A percentile compares a stretch with the other conserved stretches of the same genome.
These are phyloP conservation scores for Eudemis profundana DNA, from an alignment of 2,888 invertebrate species.

Conservation along the genomic window DNA sequence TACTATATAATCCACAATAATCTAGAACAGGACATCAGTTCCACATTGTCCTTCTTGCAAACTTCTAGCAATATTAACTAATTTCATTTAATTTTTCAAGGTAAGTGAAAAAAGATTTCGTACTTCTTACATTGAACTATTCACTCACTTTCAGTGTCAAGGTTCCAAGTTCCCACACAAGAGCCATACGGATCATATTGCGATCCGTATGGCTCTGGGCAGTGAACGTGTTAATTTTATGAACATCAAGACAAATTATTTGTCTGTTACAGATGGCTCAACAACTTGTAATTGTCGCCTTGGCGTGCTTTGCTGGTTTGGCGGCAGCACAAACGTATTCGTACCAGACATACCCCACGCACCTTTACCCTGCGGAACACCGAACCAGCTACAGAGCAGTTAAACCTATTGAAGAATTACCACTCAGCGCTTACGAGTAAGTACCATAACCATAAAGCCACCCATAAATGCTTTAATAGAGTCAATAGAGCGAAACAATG, in stretches of 20 bases:
- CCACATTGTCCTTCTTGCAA: neutral
- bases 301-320: conserved; percentile 42
- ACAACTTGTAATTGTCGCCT: conserved; percentile 32
- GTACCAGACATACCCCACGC: conserved; percentile 47
- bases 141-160: neutral
- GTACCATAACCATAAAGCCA: conserved; percentile 32
- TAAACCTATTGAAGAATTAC: conserved; percentile 42
- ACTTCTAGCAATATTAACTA: neutral
- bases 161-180: too few relatives aligned
- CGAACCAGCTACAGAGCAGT: conserved; percentile 37
- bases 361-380: conserved; percentile 48
- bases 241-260: neutral
- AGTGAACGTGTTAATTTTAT: neutral
- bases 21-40: conserved; percentile 15
- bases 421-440: conserved; percentile 50
- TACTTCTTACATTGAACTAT: neutral
- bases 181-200: too few relatives aligned
- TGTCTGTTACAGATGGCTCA: conserved; percentile 48
- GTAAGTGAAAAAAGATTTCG: neutral
- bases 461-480: neutral
- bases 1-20: conserved; percentile 18
- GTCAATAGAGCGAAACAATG: neutral
- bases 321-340: conserved; percentile 44
- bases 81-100: neutral
- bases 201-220: too few relatives aligned